Percentiles rank a stretch among this genome's conserved stretches.
Conservation (phyloP, 2,113 vertebrate species). For the Hepsetus odoe region DNA sequence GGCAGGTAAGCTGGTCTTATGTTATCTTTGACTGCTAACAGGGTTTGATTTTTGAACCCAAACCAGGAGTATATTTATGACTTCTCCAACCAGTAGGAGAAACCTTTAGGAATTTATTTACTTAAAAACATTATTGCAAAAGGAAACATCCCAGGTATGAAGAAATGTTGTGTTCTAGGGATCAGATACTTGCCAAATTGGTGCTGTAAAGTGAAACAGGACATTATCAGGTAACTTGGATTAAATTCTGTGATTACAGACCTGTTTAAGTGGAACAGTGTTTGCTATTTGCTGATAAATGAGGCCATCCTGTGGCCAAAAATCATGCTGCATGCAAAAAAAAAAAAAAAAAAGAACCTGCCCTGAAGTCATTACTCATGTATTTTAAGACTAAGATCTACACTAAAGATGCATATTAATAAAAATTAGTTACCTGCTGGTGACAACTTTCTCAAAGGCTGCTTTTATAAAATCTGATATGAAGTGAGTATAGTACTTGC, state of each 20-base stretch:
- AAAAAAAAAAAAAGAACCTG: not conserved
- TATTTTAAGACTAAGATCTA: not conserved
- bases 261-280: not conserved
- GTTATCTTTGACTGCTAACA: conserved; percentile 22
- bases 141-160: not conserved
- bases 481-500: too few species aligned
- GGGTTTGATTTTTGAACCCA: not conserved
- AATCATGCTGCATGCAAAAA: conserved; percentile 9
- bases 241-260: not conserved
- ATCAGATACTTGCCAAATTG: not conserved
- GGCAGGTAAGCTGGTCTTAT: conserved; percentile 66
- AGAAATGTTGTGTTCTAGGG: not conserved
- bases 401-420: too few species aligned
- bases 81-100: not conserved
- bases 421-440: too few species aligned
- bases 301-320: conserved; percentile 69
- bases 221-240: conserved; percentile 11
- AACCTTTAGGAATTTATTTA: conserved; percentile 18
- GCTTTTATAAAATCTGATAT: too few species aligned
- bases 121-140: not conserved
- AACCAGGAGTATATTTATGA: not conserved
- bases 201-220: conserved; percentile 1
- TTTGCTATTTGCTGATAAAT: conserved; percentile 52
- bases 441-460: too few species aligned
- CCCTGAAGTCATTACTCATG: not conserved